Base-by-base conservation (phyloP, 1,140 invertebrate genomes). In the Lerema accius region DNA sequence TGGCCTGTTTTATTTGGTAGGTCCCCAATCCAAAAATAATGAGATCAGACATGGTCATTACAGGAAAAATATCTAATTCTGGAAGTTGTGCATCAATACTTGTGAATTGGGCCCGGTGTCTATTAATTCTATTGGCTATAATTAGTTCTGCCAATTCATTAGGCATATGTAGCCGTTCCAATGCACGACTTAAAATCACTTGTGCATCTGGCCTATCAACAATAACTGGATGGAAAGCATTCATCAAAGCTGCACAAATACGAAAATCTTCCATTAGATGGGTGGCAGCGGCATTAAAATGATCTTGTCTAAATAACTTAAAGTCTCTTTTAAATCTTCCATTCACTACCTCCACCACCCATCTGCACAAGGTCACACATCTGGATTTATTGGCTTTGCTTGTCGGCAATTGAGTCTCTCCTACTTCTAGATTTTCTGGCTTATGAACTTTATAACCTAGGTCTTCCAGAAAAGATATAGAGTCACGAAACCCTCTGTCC, bases 261-360 rank as follows among this genome's bases (percentile, higher is more conserved):
- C 14, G 0, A 67, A 67, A 64, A 49, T 64, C 45, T 9, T 10
- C 13, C 50, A 55, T 64, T 14, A 64, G 7, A 19, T 64, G 23
- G 0, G 0, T 32, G 3, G 43, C 37, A 46, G 17, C 15, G 26
- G 6, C 17, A 49, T 64, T 64, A 32, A 64, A 64, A 40, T 56
- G 56, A 7, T 59, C 19, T 37, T 65, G 19, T 5, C 63, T 16
- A 13, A 65, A 42, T 39, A 65, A 13, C 35, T 65, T 50, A 17
- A 59, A 65, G 17, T 58, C 63, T 16, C 53, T 26, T 17, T 51
- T 65, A 32, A 65, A 59, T 0, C 26, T 13, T 0, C 55, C 63
- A 35, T 65, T 65, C 6, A 65, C 63, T 14, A 48, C 63, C 45
- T 65, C 53, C 6, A 65, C 53, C 5, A 65, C 63, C 63, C 63